Base-by-base conservation (phyloP, 2,113 vertebrate species). In the Oryzias woworae region DNA sequence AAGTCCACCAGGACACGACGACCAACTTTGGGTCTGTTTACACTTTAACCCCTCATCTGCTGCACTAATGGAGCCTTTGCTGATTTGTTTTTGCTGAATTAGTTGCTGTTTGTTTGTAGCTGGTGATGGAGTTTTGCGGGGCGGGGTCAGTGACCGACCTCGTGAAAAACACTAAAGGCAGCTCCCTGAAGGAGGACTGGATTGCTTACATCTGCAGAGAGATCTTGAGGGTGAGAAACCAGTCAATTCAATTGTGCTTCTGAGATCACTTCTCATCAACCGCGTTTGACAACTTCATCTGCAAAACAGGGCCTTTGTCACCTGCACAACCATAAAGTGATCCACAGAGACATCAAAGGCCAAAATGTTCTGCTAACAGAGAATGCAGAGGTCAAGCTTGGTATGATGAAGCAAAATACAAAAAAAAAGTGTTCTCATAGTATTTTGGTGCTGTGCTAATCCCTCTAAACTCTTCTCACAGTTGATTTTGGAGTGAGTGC, bases 51-150 rank as follows among this genome's bases (percentile, higher is more conserved):
- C 10, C 36, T 36, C 36, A 12, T 36, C 36, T 36, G 36, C 36
- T 31, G 17, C 14, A 31, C 22, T 60, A 8, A 58, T 55, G 2
- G 46, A 58, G 46, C 48, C 24, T 8, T 20, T 4, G 16, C 14
- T 16, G 16, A 16, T 0, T 18, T 24, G 10, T 17, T 71, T 16
- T 62, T 26, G 22, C 20, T 62, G 6, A 47, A 42, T 42, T 5
- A 28, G 16, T 46, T 24, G 62, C 20, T 69, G 14, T 51, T 57
- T 73, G 23, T 71, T 53, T 20, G 15, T 41, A 96, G 95, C 91
- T 96, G 85, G 95, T 96, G 70, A 96, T 96, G 95, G 95, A 97
- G 91, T 96, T 97, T 70, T 97, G 95, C 20, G 95, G 95, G 0
- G 95, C 95, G 0, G 95, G 95, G 5, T 97, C 95, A 0, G 95